Conservation (phyloP, 2,113 vertebrate species). For the Ploceus nigricollis region DNA sequence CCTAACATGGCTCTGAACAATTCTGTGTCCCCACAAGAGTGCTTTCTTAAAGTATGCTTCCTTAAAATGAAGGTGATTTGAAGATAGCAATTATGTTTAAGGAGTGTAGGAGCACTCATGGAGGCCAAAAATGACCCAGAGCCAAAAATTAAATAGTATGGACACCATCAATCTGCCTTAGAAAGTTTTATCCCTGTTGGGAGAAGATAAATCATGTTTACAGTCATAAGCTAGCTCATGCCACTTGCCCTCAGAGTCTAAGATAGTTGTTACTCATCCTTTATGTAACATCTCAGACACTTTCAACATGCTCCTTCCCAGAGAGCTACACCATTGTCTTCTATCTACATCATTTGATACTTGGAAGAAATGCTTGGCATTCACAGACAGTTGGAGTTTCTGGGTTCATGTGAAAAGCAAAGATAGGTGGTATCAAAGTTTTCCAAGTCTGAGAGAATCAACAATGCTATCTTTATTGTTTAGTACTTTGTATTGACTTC, state of each 20-base stretch:
- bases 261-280: background rate
- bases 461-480: background rate
- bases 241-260: background rate
- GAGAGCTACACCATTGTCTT: background rate
- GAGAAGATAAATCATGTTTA: background rate
- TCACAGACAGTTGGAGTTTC: background rate
- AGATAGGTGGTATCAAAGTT: background rate
- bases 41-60: background rate
- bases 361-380: background rate
- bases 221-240: background rate
- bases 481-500: background rate
- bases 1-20: background rate
- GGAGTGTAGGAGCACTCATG: background rate
- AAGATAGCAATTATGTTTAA: background rate
- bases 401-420: background rate
- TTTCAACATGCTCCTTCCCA: background rate
- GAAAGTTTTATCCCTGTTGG: background rate
- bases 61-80: background rate
- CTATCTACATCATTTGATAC: background rate
- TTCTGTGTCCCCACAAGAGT: fast-evolving
- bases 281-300: background rate
- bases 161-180: background rate
- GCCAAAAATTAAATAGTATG: background rate
- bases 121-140: background rate
- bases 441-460: background rate